A percentile compares a stretch with the other conserved stretches of the same genome.
These are phyloP conservation scores for Spodoptera litura DNA, from an alignment of 1,140 invertebrate genomes.

Conservation along the genomic window DNA sequence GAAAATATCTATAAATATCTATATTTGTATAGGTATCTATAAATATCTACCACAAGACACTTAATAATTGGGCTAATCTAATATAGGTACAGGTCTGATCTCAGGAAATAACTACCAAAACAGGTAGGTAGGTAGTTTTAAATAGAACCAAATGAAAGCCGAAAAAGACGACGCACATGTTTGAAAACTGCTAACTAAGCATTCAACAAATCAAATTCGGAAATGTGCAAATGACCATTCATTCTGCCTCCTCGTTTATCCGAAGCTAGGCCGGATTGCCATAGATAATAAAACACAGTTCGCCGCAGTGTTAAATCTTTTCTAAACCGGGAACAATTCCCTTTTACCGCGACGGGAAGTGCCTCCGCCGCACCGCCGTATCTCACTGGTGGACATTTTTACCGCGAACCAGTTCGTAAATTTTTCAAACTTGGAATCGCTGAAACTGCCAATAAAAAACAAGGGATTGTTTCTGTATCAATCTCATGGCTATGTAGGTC, in stretches of 20 bases:
- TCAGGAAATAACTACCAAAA: too few species aligned
- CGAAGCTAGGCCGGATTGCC: constrained; percentile 8
- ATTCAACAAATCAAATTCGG: constrained; percentile 24
- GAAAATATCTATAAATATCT: too few species aligned
- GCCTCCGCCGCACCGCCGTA: constrained; percentile 20
- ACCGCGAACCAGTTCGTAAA: constrained; percentile 16
- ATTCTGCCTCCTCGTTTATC: constrained; percentile 26
- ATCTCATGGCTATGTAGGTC: too few species aligned
- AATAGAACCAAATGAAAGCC: not conserved
- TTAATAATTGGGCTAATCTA: too few species aligned
- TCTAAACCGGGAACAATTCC: constrained; percentile 47
- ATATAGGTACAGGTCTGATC: too few species aligned
- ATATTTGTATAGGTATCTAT: too few species aligned
- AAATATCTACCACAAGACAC: too few species aligned
- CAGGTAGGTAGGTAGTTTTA: too few species aligned
- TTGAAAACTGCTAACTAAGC: not conserved
- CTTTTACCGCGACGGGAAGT: constrained; percentile 35
- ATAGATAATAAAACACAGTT: constrained; percentile 47
- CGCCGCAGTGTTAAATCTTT: constrained; percentile 53
- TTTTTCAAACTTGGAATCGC: constrained; percentile 18
- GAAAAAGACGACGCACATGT: not conserved
- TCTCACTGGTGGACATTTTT: not conserved
- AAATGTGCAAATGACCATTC: constrained; percentile 16
- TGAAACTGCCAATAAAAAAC: constrained; percentile 1
- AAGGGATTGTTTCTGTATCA: too few species aligned